A percentile compares a stretch with the other conserved stretches of the same genome.
Conservation (phyloP, 2,888 invertebrate species). For the Pardosa pseudoannulata region DNA sequence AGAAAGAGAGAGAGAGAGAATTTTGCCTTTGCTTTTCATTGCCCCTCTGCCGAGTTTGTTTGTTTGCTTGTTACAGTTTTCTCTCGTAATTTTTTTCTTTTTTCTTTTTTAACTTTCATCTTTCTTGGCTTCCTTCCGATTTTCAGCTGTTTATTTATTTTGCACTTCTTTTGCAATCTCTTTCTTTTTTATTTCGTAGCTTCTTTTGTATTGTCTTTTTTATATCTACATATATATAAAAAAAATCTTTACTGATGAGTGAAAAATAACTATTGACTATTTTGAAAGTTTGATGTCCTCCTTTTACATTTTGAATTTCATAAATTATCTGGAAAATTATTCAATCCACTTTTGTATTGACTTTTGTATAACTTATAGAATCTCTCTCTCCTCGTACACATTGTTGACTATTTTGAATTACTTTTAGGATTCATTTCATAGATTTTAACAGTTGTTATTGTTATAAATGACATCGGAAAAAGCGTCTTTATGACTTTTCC, state of each 20-base stretch:
- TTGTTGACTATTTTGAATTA: no score
- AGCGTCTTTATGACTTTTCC: no score
- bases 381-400: no score
- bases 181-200: neutral
- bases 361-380: no score
- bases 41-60: slow-evolving; percentile 52
- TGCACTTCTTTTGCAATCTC: neutral
- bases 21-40: slow-evolving; percentile 39
- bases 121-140: slow-evolving; percentile 68
- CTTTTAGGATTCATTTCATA: no score
- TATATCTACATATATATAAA: no score
- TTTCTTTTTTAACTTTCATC: slow-evolving; percentile 30
- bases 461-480: no score
- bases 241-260: neutral
- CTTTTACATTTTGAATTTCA: neutral
- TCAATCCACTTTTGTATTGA: no score
- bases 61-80: slow-evolving; percentile 63
- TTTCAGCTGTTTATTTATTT: slow-evolving; percentile 58
- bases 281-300: neutral
- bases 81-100: slow-evolving; percentile 53
- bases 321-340: no score
- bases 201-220: neutral
- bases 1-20: no score
- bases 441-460: no score
- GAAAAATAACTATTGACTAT: neutral